These are phyloP conservation scores for Euspilapteryx auroguttella DNA, from an alignment of 2,888 invertebrate genomes.

Conservation along the genomic window DNA sequence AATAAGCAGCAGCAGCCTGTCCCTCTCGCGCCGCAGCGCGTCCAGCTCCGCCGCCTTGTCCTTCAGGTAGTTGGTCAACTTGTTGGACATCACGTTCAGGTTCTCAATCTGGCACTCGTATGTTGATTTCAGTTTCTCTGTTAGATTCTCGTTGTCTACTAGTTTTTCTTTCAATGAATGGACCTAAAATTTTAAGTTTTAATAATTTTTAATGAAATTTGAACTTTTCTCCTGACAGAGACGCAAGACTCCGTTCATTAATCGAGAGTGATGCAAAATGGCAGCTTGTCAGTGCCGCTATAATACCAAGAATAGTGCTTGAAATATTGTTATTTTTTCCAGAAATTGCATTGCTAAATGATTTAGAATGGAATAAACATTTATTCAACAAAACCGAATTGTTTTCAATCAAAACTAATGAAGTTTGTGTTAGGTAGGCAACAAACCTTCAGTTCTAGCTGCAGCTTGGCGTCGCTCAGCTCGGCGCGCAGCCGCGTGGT, in stretches of 20 bases:
- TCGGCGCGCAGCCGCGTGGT: slow-evolving; percentile 22
- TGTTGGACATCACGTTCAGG: slow-evolving; percentile 28
- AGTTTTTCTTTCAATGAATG: slow-evolving; percentile 32
- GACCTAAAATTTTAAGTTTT: slow-evolving; percentile 12
- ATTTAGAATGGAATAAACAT: too few relatives aligned
- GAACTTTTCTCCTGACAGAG: too few relatives aligned
- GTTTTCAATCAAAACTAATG: too few relatives aligned
- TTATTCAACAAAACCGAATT: too few relatives aligned
- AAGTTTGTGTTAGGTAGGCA: too few relatives aligned
- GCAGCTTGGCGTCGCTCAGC: slow-evolving; percentile 24
- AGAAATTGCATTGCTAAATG: too few relatives aligned
- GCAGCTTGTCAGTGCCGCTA: too few relatives aligned
- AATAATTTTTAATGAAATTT: neutral
- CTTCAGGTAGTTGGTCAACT: slow-evolving; percentile 27
- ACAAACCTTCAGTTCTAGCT: slow-evolving; percentile 28
- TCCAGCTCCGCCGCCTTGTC: slow-evolving; percentile 29
- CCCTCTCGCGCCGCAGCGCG: slow-evolving; percentile 19
- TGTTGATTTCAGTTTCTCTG: slow-evolving; percentile 26
- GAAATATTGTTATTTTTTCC: too few relatives aligned
- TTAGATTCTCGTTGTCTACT: slow-evolving; percentile 25
- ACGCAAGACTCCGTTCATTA: too few relatives aligned
- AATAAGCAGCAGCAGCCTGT: slow-evolving; percentile 15
- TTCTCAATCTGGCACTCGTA: slow-evolving; percentile 34
- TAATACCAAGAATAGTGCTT: too few relatives aligned
- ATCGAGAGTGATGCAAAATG: too few relatives aligned